Percentiles rank a stretch among this genome's conserved stretches.
Evolutionary conservation across 2,888 invertebrate genomes (phyloP).

Genomic region (Xanthorhoe spadicearia): DNA sequence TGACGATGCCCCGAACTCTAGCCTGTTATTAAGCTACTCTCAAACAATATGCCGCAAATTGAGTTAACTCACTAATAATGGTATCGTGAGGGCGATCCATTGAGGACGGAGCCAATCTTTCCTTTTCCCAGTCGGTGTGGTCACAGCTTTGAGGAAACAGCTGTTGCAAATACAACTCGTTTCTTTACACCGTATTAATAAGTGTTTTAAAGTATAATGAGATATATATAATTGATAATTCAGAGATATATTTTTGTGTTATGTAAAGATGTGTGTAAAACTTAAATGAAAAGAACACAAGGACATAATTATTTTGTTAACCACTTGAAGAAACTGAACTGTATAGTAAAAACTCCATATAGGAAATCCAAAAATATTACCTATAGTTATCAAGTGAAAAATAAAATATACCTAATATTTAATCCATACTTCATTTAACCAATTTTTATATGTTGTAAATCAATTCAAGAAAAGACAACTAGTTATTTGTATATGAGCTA

Average conservation of each 20-base stretch:
- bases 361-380: no score
- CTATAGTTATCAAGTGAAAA: no score
- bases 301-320: no score
- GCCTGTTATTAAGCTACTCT: slow-evolving; percentile 82
- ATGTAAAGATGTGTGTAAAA: no score
- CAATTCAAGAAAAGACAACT: not conserved
- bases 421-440: not conserved
- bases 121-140: slow-evolving; percentile 56
- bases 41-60: slow-evolving; percentile 85
- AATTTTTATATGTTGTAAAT: not conserved
- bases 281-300: no score
- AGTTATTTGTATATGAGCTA: slow-evolving; percentile 16
- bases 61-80: slow-evolving; percentile 84
- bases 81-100: slow-evolving; percentile 77
- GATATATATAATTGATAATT: not conserved
- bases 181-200: not conserved
- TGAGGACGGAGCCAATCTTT: slow-evolving; percentile 74
- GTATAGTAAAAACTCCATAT: no score
- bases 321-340: no score
- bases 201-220: not conserved
- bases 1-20: slow-evolving; percentile 74
- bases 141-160: slow-evolving; percentile 19
- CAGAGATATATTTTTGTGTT: no score
- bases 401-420: no score
- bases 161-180: slow-evolving; percentile 4